Base-by-base conservation (phyloP, 2,113 vertebrate species). In the Indicator indicator region DNA sequence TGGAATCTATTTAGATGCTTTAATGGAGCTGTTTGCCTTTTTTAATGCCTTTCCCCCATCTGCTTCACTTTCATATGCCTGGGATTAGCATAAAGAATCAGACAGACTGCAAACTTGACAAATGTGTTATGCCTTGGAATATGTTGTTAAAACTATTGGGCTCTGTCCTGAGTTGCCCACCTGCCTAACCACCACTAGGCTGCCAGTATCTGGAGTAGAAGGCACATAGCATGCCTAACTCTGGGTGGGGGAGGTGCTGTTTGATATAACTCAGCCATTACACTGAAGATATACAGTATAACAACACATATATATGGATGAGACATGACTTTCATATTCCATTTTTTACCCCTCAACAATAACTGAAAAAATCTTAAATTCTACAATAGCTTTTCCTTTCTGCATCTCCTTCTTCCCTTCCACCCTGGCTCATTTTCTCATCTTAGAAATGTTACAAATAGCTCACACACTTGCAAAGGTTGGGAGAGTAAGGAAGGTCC, bases 41-140 rank as follows among this genome's bases (percentile, higher is more conserved):
- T 93, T 78, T 95, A 96, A 97, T 97, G 94, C 89, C 88, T 96
- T 92, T 92, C 70, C 28, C 65, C 97, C 97, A 97, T 98, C 97
- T 98, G 98, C 95, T 97, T 96, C 95, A 91, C 91, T 98, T 95
- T 97, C 97, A 94, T 67, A 84, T 94, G 96, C 90, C 86, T 95
- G 89, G 89, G 93, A 98, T 97, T 98, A 98, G 97, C 97, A 97
- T 98, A 97, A 98, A 95, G 93, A 97, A 97, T 90, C 88, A 97
- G 94, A 92, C 93, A 93, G 84, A 95, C 90, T 92, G 93, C 88
- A 97, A 98, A 98, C 96, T 98, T 97, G 96, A 96, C 80, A 93
- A 97, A 97, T 94, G 89, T 76, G 83, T 94, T 94, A 91, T 85
- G 95, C 88, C 91, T 97, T 92, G 77, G 71, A 76, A 88, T 60